Evolutionary conservation across 2,888 invertebrate species (phyloP), one percentile per base, ranked within the genome.

Genomic region (Rhodophaea formosa): DNA sequence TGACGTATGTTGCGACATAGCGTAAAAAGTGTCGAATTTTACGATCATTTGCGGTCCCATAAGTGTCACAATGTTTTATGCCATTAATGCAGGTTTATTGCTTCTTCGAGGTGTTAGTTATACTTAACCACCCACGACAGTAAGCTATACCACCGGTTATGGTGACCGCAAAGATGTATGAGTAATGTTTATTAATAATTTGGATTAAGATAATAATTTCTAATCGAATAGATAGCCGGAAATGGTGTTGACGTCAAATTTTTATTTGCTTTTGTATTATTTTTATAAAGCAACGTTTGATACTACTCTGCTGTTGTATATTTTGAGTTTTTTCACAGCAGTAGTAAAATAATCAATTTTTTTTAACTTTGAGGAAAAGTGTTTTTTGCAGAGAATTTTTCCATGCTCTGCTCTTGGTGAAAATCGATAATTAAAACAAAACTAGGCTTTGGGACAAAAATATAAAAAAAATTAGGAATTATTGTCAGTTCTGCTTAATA

Each of bases 1-100:
- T 46, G 30, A 58, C 62, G 65, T 59, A 57, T 55, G 57, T 72
- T 70, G 67, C 70, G 66, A 69, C 68, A 72, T 39, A 35, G 47
- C 16, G 51, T 51, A 62, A 71, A 49, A 56, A 71, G 72, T 77
- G 80, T 80, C 74, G 70, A 70, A 70, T 80, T 84, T 86, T 79
- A 86, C 73, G 78, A 82, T 70, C 55, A 67, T 62, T 70, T 69
- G 77, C 69, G 79, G 79, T 82, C 75, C 72, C 72, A 67, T 73
- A 72, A 74, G 68, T 70, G 71, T 73, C 73, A 72, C 71, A 69
- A 70, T 74, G 68, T 80, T 79, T 77, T 75, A 77, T 70, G 65
- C 63, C 68, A 70, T 75, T 72, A 75, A 72, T 67, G 63, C 62
- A 65, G 70, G 43, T 77, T 77, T 77, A 80, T 70, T 68, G 57